Base-by-base conservation (phyloP, 2,113 vertebrate genomes). In the Phrynosoma blainvillii region DNA sequence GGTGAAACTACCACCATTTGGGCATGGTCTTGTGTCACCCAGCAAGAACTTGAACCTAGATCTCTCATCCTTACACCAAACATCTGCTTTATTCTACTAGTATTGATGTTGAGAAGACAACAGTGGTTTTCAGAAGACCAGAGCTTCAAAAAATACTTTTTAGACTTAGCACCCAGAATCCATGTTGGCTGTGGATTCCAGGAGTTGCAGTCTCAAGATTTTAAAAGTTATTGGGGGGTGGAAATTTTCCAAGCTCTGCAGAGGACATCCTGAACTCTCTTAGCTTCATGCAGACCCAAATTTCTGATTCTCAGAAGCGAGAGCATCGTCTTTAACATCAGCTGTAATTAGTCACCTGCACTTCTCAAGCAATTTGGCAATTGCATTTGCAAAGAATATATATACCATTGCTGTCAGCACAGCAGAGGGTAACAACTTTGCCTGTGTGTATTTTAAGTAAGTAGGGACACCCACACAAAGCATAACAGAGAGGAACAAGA, bases 401-500 rank as follows among this genome's bases (percentile, higher is more conserved):
- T 84, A 66, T 68, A 56, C 13, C 84, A 83, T 32, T 71, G 74
- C 42, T 86, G 76, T 59, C n/a, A 92, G 86, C 54, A 40, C 75
- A 70, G 25, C 62, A 74, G 65, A 87, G 56, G 32, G 21, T 23
- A 32, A 59, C 2, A 2, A 5, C 36, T 30, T 0, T 42, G 21
- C 32, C 0, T 59, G 25, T 1, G 4, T 70, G 4, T 73, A 84
- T 74, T 89, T 86, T 56, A 85, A 9, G 42, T 3, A 86, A 93
- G 86, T 32, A 20, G 0, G n/a, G 83, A 36, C 9, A 81, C 84
- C 87, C 65, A 88, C 1, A 3, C 6, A 88, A 77, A 0, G 0
- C 36, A 89, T 68, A 88, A 82, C 10, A 0, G 84, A 71, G 32
- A 85, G 75, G 92, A 93, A 87, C 68, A 82, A 84, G 73, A 90